Evolutionary conservation across 2,888 invertebrate species (phyloP), one percentile per base, ranked within the genome.

Genomic region (Allophyes oxyacanthae): DNA sequence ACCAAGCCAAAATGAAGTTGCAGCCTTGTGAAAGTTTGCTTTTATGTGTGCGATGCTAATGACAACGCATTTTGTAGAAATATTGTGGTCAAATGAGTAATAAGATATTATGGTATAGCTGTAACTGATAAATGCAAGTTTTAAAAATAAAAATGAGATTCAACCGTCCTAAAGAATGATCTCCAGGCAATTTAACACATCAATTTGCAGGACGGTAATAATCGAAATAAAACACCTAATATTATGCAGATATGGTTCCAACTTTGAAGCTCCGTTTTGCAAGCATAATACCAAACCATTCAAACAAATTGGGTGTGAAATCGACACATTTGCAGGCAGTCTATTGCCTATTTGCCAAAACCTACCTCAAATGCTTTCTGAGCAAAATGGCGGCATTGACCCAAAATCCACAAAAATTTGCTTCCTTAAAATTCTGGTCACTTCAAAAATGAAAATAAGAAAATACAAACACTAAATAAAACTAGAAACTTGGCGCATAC

Each of bases 291-390:
- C 26, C 20, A 9, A 1, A 32, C 26, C 8, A 7, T 11, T 0
- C 26, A 32, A 10, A 38, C 28, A 25, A 43, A 40, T 44, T 40
- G 14, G 28, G 59, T 26, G 26, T 7, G 8, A 50, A 63, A 41
- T 32, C 26, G 7, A 46, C 67, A 40, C 15, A 60, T 66, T 64
- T 7, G 61, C 32, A 60, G 61, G 11, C 36, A 42, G 9, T 46
- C 10, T 60, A 53, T 46, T 13, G 38, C 11, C 42, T 46, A 42
- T 36, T n/a, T n/a, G 52, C 52, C 33, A 46, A 54, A 36, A 62
- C 62, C 26, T 54, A 54, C 42, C 37, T 64, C 61, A 64, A 66
- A 66, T 15, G 52, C 61, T 61, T 64, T 42, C 2, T 66, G 33
- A 53, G 45, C 1, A 33, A 46, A 53, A 64, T 64, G 61, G 36